Evolutionary conservation across 2,113 vertebrate genomes (phyloP), one percentile per base, ranked within the genome.

Genomic region (Cryptotis parvus): DNA sequence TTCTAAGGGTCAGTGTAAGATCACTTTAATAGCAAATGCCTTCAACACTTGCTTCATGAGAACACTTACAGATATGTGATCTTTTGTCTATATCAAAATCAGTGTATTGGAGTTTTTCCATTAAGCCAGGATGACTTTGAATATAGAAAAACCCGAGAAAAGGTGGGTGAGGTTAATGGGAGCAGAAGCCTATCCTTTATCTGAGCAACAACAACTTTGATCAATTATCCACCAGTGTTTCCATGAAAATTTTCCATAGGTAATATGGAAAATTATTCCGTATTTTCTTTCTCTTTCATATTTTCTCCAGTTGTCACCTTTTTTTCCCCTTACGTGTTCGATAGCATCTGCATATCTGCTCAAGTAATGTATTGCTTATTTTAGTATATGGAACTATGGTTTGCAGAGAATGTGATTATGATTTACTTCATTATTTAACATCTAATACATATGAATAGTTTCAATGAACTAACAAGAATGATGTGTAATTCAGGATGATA

Each of bases 61-160:
- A 86, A 81, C 5, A 81, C 27, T 77, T 89, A 78, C 0, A 76
- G 20, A 45, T 43, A 63, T 45, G 52, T 31, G 35, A 84, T 81
- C n/a, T 20, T n/a, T 91, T 80, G 24, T 72, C n/a, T 87, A 24
- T 11, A 4, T 33, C 8, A 75, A 39, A 74, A 75, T 87, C 45
- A 89, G 9, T 92, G 31, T 69, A 33, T 90, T 89, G 33, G 39
- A 66, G 18, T 52, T 90, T 80, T 78, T 4, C 35, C 45, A 39
- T 87, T 95, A 72, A 81, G 27, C 20, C 16, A 55, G 26, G 33
- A 29, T 86, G 45, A 77, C 69, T 89, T 85, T 88, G 43, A 66
- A 73, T 58, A 76, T 63, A 49, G 7, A 84, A 11, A 82, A 58
- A 39, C 14, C 24, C 70, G 10, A 55, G 15, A 72, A 76, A 66